Evolutionary conservation across 1,140 invertebrate species (phyloP).

Genomic region (Thaumatotibia leucotreta): DNA sequence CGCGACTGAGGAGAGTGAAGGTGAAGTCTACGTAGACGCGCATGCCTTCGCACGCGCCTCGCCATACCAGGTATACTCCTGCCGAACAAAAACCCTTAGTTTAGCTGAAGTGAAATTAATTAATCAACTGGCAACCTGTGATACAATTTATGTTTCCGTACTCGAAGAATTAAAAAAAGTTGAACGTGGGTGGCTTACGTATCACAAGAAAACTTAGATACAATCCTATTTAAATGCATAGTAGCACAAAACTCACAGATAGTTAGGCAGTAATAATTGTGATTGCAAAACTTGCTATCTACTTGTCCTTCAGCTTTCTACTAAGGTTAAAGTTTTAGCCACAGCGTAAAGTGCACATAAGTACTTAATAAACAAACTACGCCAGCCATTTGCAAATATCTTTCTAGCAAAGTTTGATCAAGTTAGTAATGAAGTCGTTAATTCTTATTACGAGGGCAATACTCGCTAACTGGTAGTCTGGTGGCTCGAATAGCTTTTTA

Average conservation of each 20-base stretch:
- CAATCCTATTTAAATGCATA: no score
- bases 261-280: no score
- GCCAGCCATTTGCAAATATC: neutral
- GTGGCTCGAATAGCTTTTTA: neutral
- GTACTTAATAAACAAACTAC: neutral
- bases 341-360: neutral
- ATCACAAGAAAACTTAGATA: no score
- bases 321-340: neutral
- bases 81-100: conserved; percentile 74
- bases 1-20: conserved; percentile 89
- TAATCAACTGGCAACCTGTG: no score
- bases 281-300: no score
- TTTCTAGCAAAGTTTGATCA: neutral
- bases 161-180: no score
- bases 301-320: neutral
- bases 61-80: conserved; percentile 89
- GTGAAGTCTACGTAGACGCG: conserved; percentile 89
- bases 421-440: neutral
- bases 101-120: no score
- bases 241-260: no score
- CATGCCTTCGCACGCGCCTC: conserved; percentile 84
- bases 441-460: neutral
- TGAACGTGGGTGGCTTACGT: no score
- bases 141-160: no score
- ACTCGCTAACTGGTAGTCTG: neutral